These are phyloP conservation scores for Ceratosolen solmsi DNA, from an alignment of 1,140 invertebrate genomes.

Conservation along the genomic window DNA sequence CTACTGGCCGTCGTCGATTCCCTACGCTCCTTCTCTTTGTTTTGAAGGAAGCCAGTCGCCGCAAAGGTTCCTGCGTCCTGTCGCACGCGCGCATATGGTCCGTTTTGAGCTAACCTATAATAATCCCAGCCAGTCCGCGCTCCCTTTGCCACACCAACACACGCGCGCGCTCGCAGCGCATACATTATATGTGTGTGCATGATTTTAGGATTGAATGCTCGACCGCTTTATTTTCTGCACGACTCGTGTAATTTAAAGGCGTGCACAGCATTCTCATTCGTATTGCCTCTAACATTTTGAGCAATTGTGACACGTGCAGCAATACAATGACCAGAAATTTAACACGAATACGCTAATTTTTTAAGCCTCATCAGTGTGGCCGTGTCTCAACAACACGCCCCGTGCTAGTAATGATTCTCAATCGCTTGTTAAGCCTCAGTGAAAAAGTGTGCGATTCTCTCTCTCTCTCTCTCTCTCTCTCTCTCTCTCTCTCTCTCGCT, in stretches of 20 bases:
- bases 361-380: not conserved
- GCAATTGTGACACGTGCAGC: not conserved
- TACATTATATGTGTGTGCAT: too few relatives aligned
- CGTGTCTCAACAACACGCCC: not conserved
- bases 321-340: not conserved
- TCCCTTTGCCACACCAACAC: too few relatives aligned
- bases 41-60: too few relatives aligned
- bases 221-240: not conserved
- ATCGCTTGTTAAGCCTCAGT: too few relatives aligned
- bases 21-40: too few relatives aligned
- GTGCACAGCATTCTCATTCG: not conserved
- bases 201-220: too few relatives aligned
- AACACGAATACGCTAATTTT: not conserved
- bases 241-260: not conserved
- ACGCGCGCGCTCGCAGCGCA: too few relatives aligned
- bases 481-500: too few relatives aligned
- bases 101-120: not conserved
- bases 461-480: too few relatives aligned
- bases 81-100: not conserved
- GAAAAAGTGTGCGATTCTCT: too few relatives aligned
- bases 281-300: not conserved
- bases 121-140: not conserved
- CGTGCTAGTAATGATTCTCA: not conserved
- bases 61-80: too few relatives aligned
- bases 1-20: too few relatives aligned